Conservation (phyloP, 2,797 vertebrate species). For the Sibirionetta formosa region DNA sequence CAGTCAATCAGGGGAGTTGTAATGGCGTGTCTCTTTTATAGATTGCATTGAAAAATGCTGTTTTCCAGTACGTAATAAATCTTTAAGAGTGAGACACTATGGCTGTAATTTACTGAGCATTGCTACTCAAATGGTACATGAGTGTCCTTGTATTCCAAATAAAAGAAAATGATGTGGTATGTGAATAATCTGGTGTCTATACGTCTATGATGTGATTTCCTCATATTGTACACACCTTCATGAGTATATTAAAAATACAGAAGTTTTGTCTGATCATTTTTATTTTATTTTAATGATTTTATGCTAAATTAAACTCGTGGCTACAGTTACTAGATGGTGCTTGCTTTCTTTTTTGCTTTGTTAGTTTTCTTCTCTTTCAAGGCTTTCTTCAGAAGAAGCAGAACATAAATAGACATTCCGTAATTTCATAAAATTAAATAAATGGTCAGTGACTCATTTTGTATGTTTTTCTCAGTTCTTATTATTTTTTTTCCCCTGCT, state of each 20-base stretch:
- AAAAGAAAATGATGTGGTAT: background rate
- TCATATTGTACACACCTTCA: background rate
- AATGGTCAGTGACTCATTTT: background rate
- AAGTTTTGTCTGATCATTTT: background rate
- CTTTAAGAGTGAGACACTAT: background rate
- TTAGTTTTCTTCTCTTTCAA: background rate
- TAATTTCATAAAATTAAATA: background rate
- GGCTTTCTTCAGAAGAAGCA: background rate
- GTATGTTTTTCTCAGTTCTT: background rate
- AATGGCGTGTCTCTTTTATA: background rate
- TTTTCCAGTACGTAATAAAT: background rate
- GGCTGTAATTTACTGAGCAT: background rate
- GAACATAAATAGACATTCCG: background rate
- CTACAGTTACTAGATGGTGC: background rate
- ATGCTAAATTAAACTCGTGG: background rate
- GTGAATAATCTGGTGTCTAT: background rate
- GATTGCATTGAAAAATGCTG: background rate
- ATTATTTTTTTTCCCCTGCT: background rate
- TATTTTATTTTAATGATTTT: background rate
- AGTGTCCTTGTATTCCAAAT: background rate
- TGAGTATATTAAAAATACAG: background rate
- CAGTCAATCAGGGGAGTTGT: background rate
- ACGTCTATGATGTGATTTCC: background rate
- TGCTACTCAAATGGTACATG: background rate
- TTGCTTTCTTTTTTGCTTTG: background rate